A percentile compares a stretch with the other conserved stretches of the same genome.
Conservation (phyloP, 2,888 invertebrate species). For the Dolichomitus sp. region DNA sequence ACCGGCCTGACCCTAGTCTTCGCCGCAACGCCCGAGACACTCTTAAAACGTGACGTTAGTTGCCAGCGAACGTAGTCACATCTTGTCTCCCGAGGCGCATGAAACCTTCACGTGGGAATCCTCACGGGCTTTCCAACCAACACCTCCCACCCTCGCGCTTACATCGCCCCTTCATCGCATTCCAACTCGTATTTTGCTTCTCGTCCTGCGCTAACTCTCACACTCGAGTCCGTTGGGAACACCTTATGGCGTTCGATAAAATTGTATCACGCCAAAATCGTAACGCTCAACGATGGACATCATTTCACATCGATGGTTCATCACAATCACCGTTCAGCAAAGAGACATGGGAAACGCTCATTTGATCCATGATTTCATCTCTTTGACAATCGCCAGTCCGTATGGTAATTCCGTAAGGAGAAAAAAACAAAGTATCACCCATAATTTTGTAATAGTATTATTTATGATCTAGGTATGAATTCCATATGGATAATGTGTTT, state of each 20-base stretch:
- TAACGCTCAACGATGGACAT: not conserved
- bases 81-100: conserved; percentile 46
- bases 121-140: conserved; percentile 34
- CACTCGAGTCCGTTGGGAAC: conserved; percentile 27
- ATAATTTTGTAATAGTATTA: too few species aligned
- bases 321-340: conserved; percentile 6
- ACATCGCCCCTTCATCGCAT: conserved; percentile 44
- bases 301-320: not conserved
- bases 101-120: conserved; percentile 64
- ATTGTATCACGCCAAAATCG: conserved; percentile 25
- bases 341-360: not conserved
- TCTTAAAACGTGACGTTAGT: conserved; percentile 60
- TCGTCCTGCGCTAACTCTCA: conserved; percentile 40
- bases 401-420: not conserved
- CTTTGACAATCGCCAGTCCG: not conserved
- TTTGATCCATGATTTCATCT: too few species aligned
- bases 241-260: conserved; percentile 52
- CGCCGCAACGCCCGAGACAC: conserved; percentile 38
- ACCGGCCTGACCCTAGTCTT: conserved; percentile 62
- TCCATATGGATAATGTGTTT: too few species aligned
- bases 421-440: too few species aligned
- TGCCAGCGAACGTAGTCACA: conserved; percentile 38
- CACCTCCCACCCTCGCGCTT: conserved; percentile 43
- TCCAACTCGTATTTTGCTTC: conserved; percentile 21
- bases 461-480: too few species aligned